phyloP scores from a whole-genome alignment of 2,113 vertebrate genomes.

The Phyllostomus discolor region DNA sequence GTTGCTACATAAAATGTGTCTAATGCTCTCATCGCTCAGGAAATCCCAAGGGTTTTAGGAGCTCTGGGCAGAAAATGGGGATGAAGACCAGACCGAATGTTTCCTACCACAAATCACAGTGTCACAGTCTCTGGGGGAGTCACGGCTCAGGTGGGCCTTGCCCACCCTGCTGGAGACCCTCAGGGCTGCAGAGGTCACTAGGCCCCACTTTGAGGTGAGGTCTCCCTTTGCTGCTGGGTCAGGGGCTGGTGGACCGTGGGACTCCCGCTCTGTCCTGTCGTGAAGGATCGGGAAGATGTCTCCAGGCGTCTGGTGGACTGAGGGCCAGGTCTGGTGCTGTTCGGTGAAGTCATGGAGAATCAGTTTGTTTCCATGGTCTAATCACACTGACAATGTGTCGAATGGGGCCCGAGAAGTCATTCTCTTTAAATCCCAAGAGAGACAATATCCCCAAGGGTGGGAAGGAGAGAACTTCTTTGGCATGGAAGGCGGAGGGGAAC shows the following conservation, averaged over 20 bases:
- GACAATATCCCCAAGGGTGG: neutral
- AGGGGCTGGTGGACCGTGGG: fast-evolving
- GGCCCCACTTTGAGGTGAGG: neutral
- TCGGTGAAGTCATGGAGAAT: neutral
- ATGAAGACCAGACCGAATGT: neutral
- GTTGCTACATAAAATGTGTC: neutral
- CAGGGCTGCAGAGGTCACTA: neutral
- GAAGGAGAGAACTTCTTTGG: neutral
- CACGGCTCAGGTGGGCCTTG: neutral
- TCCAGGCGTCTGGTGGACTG: neutral
- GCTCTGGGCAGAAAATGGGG: neutral
- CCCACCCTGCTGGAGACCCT: neutral
- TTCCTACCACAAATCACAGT: neutral
- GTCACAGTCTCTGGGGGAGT: neutral
- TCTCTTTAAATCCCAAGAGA: neutral
- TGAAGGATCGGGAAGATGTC: neutral
- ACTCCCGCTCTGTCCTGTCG: neutral
- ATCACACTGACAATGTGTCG: neutral
- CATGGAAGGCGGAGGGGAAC: neutral
- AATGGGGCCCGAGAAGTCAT: neutral
- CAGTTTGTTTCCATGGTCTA: neutral
- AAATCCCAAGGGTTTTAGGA: neutral
- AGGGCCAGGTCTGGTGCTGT: neutral
- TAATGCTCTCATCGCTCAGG: neutral
- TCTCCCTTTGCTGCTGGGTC: neutral